Conservation (phyloP, 2,888 invertebrate genomes). For the Strigamia maritima region DNA sequence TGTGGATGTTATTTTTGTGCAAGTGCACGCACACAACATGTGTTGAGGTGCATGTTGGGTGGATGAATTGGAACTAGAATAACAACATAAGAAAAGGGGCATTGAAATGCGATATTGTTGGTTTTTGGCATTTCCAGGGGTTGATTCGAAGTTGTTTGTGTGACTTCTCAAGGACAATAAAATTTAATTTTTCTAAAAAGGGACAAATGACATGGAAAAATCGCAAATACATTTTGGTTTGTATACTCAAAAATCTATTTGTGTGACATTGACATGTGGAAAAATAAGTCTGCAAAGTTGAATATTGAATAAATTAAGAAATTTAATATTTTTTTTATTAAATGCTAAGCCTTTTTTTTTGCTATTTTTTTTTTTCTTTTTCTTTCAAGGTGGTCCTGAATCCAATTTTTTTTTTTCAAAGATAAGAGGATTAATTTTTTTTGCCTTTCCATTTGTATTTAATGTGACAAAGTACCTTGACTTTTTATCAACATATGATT, state of each 20-base stretch:
- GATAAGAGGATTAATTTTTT: too few relatives aligned
- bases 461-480: too few relatives aligned
- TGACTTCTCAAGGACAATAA: neutral
- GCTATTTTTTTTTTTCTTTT: neutral
- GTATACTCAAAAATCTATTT: too few relatives aligned
- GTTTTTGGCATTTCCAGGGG: neutral
- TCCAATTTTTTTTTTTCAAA: neutral
- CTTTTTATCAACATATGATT: too few relatives aligned
- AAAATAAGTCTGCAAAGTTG: too few relatives aligned
- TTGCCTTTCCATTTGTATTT: too few relatives aligned
- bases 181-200: neutral
- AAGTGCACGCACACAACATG: constrained; percentile 19
- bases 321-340: too few relatives aligned
- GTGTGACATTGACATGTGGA: too few relatives aligned
- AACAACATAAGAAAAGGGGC: constrained; percentile 6
- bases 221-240: too few relatives aligned
- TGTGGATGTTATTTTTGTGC: constrained; percentile 24
- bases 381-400: neutral
- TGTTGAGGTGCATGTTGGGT: constrained; percentile 14
- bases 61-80: neutral
- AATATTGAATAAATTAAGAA: too few relatives aligned
- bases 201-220: too few relatives aligned
- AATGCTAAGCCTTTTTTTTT: neutral
- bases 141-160: neutral
- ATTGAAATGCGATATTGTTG: constrained; percentile 4